Evolutionary conservation across 2,888 invertebrate genomes (phyloP), one percentile per base, ranked within the genome.

Genomic region (Polyommatus icarus): DNA sequence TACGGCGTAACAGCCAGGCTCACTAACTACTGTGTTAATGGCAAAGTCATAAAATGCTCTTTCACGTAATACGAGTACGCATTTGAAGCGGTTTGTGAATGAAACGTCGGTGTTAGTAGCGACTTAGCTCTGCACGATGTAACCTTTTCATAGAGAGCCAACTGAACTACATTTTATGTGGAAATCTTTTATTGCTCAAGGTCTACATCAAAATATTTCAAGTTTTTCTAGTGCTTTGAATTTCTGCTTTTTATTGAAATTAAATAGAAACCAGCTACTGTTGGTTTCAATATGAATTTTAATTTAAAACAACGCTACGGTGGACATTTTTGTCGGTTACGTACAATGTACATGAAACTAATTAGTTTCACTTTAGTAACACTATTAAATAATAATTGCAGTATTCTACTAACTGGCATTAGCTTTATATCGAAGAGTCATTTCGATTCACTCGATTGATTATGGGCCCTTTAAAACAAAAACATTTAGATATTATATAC

Each of bases 41-140:
- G 46, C 24, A 46, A 73, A 73, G 73, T 46, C 50, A 73, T 73
- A 72, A 72, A 72, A 46, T 73, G 73, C 73, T 73, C 73, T 50
- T 50, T 73, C 20, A 40, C 72, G 72, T 72, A 20, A 72, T 67
- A 67, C 36, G 8, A 20, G 40, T 67, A 67, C 36, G 8, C 72
- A 72, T 40, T 72, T 72, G 36, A 72, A 72, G 75, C 54, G 75
- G 75, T 75, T 54, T 50, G 50, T 75, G 75, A 75, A 75, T 75
- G 75, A 50, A 75, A 75, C 12, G 32, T 15, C 75, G 54, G 75
- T 75, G 54, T 50, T 75, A 24, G 50, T 32, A 54, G 75, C 75
- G 24, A 75, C 54, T 75, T 50, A 18, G 54, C 54, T 75, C 18
- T 24, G 75, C 54, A 29, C 75, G 54, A 54, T 75, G 75, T 75